Base-by-base conservation (phyloP, 2,888 invertebrate genomes). In the Ophraella communa region DNA sequence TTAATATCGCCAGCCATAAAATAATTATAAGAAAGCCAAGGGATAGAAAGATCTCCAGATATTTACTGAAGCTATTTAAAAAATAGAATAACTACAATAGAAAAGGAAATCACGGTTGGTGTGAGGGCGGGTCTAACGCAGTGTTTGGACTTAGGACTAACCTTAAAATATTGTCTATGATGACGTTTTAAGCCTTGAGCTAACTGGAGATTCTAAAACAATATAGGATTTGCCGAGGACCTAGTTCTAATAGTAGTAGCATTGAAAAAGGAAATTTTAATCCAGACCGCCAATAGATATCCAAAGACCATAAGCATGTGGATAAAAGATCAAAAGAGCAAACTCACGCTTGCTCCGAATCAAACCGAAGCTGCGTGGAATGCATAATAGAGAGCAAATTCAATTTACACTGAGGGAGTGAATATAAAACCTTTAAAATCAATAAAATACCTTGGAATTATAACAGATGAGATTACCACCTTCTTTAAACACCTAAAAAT, bases 171-270 rank as follows among this genome's bases (percentile, higher is more conserved):
- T 47, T 2, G 5, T 47, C n/a, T 47, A 47, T 21, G 23, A 47
- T 23, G 47, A 11, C 4, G 11, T 47, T 3, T 23, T 47, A 4
- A 5, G n/a, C 4, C 17, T 47, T 5, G 14, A 14, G 8, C 5
- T n/a, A 23, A 1, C 17, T 27, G 10, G 11, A 20, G 23, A 14
- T 4, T 14, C 30, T 7, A 17, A 51, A 8, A 7, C 17, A 4
- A n/a, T n/a, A n/a, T 47, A 27, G 51, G 27, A 1, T 51, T 51
- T 14, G 51, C 27, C n/a, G 51, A 51, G 8, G 51, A 51, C 51
- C 10, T 30, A 5, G 27, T 10, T 3, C 17, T 44, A 18, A 44
- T 18, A 33, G 33, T n/a, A 18, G 8, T 14, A 8, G 7, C 20
- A 7, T 14, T 5, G 18, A 5, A 18, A 44, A 18, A 44, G 8